Base-by-base conservation (phyloP, 2,113 vertebrate species). In the Eolophus roseicapilla region DNA sequence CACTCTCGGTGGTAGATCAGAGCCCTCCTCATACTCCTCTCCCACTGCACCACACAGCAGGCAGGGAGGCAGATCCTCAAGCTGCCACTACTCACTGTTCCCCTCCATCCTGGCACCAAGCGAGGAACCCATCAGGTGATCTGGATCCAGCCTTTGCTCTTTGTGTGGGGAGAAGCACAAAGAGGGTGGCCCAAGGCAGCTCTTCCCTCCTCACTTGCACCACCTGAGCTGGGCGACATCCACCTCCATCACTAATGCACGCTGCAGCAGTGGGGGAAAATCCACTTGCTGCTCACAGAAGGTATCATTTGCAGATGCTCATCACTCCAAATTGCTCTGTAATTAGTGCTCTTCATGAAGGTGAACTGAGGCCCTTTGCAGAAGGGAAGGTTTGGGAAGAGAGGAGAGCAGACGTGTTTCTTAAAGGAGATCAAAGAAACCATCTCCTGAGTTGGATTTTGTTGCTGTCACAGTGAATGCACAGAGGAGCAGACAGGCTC, bases 11-110 rank as follows among this genome's bases (percentile, higher is more conserved):
- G 86, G 52, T 81, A 84, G n/a, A 85, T 17, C n/a, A 55, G 16
- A 82, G 55, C 55, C 15, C 47, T 65, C 73, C 67, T 50, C 11
- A 2, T 12, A 6, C 44, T 43, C 74, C 50, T 65, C 41, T 69
- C 35, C 70, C 17, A 7, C 16, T 0, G 2, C 64, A n/a, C 41
- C 4, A 10, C 27, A 33, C 1, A 1, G 17, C 2, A 2, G 62
- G 7, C 19, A 10, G 76, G 28, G 31, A 52, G 11, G 24, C 0
- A 0, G 6, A 13, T 8, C 82, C 65, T 37, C 44, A 6, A 35
- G 46, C 67, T 46, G 52, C 43, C 28, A 2, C 1, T 18, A 18
- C 18, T 19, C 43, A 13, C 60, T 23, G 41, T 13, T 44, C 73
- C 9, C 3, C 60, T 39, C n/a, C 47, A 12, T 19, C 44, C 70